Evolutionary conservation across 2,888 invertebrate genomes (phyloP), one percentile per base, ranked within the genome.

Genomic region (Frankliniella fusca): DNA sequence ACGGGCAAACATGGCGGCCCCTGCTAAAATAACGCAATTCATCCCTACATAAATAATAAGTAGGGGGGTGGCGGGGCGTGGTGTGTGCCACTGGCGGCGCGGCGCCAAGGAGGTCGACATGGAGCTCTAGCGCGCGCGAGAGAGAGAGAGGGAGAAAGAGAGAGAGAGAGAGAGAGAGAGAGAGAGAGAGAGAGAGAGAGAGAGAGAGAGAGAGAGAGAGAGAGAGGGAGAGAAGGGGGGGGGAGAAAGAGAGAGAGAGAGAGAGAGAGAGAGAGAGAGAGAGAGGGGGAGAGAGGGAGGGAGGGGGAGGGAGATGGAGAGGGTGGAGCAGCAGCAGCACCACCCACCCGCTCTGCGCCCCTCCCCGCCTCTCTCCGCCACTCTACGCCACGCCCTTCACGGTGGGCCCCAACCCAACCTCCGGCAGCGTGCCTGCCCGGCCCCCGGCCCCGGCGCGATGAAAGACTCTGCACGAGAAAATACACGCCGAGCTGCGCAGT

Each of bases 171-270:
- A 7, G 61, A 76, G 48, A 49, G 79, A 70, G 28, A 80, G 80
- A 3, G 76, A n/a, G 27, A 50, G 28, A 8, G 50, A 38, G 18
- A 65, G 48, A 23, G 48, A 20, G 65, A n/a, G 61, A 15, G 61
- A 10, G 15, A 8, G 61, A 15, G 61, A 15, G 61, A 15, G 61
- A 15, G 61, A 15, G 61, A 54, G 54, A 54, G 18, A 9, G 12
- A 54, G 54, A 54, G 54, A 7, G 54, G 54, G 18, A 61, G 76
- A 23, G 70, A 38, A 49, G 18, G 27, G 28, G 49, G 28, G 38
- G 23, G 27, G 48, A 54, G 82, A 82, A 27, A 48, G 54, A 65
- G 80, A 80, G 65, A 80, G 76, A 54, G 80, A 61, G 76, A n/a
- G 70, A 28, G 76, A 38, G 23, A 80, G 48, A 49, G 38, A 27